Conservation (phyloP, 2,797 vertebrate species). For the Lates japonicus region DNA sequence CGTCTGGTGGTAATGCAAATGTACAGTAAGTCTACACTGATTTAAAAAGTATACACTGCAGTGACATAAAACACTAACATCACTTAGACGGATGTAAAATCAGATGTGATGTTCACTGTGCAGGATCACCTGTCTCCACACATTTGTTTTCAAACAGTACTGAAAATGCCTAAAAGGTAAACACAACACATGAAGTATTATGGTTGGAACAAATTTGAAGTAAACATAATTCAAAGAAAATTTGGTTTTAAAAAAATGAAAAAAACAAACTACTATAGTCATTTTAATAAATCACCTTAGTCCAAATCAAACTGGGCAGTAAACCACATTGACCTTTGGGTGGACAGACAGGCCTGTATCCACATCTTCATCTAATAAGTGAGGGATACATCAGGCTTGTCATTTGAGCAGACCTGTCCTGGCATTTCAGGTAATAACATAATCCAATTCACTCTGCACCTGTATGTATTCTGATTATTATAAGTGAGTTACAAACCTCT, state of each 20-base stretch:
- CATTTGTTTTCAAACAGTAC: slow-evolving; percentile 10
- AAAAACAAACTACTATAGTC: background rate
- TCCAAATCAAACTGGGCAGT: slow-evolving; percentile 26
- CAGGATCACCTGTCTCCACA: slow-evolving; percentile 16
- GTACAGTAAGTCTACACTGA: background rate
- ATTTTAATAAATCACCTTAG: slow-evolving; percentile 21
- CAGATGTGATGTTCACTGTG: slow-evolving; percentile 9
- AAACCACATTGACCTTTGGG: slow-evolving; percentile 43
- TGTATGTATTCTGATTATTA: background rate
- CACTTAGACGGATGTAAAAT: slow-evolving; percentile 22
- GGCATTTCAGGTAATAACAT: slow-evolving; percentile 47
- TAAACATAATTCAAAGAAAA: background rate
- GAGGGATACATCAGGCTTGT: slow-evolving; percentile 19
- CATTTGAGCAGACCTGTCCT: slow-evolving; percentile 23
- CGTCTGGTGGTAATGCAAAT: background rate
- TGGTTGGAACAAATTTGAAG: background rate
- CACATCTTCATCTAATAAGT: slow-evolving; percentile 29
- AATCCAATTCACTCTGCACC: background rate
- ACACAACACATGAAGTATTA: background rate
- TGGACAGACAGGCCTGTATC: slow-evolving; percentile 18
- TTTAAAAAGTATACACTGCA: slow-evolving; percentile 10
- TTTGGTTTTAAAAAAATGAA: background rate
- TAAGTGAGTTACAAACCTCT: slow-evolving; percentile 18
- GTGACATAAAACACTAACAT: slow-evolving; percentile 17
- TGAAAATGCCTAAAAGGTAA: background rate